A percentile compares a stretch with the other conserved stretches of the same genome.
Evolutionary conservation across 2,888 invertebrate genomes (phyloP).

Genomic region (Nemotelus pantherinus): DNA sequence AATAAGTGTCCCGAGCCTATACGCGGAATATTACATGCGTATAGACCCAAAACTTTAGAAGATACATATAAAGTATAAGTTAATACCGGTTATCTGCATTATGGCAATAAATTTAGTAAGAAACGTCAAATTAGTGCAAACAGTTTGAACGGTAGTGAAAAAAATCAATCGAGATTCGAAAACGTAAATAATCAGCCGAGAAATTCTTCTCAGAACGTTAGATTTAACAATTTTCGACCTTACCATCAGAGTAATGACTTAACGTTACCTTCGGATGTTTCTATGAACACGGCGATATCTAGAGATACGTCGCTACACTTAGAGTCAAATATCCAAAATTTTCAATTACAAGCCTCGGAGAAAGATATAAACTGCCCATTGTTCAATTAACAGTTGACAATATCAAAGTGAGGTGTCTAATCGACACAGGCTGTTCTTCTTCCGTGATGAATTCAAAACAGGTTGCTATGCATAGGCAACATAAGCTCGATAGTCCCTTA

Average conservation of each 20-base stretch:
- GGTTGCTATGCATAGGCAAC: conserved; percentile 4
- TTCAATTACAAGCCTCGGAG: conserved; percentile 18
- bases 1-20: conserved; percentile 26
- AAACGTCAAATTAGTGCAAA: background rate
- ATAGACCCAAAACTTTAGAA: conserved; percentile 17
- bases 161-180: background rate
- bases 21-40: conserved; percentile 27
- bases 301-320: background rate
- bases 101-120: conserved; percentile 5
- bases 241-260: background rate
- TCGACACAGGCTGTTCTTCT: conserved; percentile 11
- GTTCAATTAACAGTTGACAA: conserved; percentile 11
- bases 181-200: background rate
- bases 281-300: conserved; percentile 12
- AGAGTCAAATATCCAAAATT: conserved; percentile 13
- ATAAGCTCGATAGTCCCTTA: conserved; percentile 1
- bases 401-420: conserved; percentile 16
- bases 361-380: background rate
- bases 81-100: conserved; percentile 28
- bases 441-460: background rate
- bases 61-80: conserved; percentile 13
- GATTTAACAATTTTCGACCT: background rate
- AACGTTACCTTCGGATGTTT: conserved; percentile 1
- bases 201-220: conserved; percentile 1
- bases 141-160: background rate